These are phyloP conservation scores for Epistrophe grossulariae DNA, from an alignment of 2,888 invertebrate species.

Conservation along the genomic window DNA sequence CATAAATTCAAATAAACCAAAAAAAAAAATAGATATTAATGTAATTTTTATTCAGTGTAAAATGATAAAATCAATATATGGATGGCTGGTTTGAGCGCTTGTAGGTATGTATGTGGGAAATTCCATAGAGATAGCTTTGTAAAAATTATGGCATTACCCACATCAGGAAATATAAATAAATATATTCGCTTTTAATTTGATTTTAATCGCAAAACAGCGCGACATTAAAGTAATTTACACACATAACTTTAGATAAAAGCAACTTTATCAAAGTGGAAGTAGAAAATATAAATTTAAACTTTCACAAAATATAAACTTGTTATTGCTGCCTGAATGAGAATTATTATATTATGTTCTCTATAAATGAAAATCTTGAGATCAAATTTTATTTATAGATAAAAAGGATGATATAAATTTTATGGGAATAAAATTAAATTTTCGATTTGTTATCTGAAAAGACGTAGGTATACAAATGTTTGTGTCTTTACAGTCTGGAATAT, in stretches of 20 bases:
- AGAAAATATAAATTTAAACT: too few species aligned
- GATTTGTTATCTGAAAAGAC: too few species aligned
- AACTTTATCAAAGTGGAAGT: background rate
- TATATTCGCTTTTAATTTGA: constrained; percentile 26
- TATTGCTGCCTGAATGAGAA: too few species aligned
- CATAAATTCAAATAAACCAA: constrained; percentile 6
- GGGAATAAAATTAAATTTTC: too few species aligned
- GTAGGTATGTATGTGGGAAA: background rate
- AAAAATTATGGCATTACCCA: constrained; percentile 6
- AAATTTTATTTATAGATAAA: too few species aligned
- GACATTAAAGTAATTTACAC: constrained; percentile 19
- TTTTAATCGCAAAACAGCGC: constrained; percentile 18
- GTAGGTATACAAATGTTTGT: too few species aligned
- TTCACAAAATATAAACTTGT: too few species aligned
- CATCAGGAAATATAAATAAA: background rate
- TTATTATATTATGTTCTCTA: too few species aligned
- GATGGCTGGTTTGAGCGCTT: background rate
- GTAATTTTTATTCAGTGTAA: constrained; percentile 44
- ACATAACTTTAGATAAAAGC: background rate
- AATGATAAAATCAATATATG: constrained; percentile 26
- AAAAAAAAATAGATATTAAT: constrained; percentile 12
- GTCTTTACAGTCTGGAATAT: too few species aligned
- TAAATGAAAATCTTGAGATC: too few species aligned
- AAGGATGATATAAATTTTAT: too few species aligned
- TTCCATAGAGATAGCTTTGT: constrained; percentile 6